Evolutionary conservation across 2,113 vertebrate species (phyloP).

Genomic region (Lipotes vexillifer): DNA sequence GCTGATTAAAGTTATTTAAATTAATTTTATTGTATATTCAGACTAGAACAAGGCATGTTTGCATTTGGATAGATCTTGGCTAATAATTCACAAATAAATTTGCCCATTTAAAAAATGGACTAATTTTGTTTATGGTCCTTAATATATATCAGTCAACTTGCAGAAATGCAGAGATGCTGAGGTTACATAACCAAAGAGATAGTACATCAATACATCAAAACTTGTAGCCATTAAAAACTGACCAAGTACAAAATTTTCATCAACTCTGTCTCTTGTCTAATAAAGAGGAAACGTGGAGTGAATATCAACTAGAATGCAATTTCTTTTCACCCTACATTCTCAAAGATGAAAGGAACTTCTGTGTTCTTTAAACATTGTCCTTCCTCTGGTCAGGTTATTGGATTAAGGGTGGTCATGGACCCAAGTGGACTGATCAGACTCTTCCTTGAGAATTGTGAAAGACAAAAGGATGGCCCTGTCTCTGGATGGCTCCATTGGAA

Average conservation of each 20-base stretch:
- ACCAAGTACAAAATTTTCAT: not conserved
- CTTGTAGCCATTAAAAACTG: not conserved
- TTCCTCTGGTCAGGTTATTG: not conserved
- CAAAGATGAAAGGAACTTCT: not conserved
- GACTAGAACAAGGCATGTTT: constrained; percentile 63
- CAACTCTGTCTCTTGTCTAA: not conserved
- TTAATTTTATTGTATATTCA: constrained; percentile 69
- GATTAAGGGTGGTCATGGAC: not conserved
- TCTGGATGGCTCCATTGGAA: not conserved
- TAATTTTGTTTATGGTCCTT: constrained; percentile 29
- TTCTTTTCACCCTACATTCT: not conserved
- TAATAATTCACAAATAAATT: constrained; percentile 72
- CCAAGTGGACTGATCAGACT: not conserved
- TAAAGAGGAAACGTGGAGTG: not conserved
- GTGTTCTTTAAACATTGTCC: not conserved
- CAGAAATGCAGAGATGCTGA: not conserved
- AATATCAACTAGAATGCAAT: not conserved
- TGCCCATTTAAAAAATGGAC: constrained; percentile 29
- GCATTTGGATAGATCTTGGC: constrained; percentile 47
- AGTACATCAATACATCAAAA: not conserved
- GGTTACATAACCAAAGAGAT: not conserved
- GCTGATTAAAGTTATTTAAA: constrained; percentile 72
- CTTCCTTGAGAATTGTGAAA: not conserved
- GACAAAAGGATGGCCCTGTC: not conserved
- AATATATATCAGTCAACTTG: not conserved